Conservation (phyloP, 2,797 vertebrate species). For the Orientallactaga sibirica region DNA sequence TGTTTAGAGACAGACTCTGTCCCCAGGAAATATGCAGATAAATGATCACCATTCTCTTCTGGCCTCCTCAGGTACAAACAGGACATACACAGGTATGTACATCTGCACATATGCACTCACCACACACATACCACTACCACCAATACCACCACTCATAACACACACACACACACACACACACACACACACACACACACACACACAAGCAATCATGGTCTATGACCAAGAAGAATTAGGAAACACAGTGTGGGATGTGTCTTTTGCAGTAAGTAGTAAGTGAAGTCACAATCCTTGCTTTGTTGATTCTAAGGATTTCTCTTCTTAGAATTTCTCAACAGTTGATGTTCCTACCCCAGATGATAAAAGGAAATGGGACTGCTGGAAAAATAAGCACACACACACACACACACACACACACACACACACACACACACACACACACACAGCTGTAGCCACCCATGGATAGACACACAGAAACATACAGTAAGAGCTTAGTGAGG, state of each 20-base stretch:
- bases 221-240: constrained; percentile 25
- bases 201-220: neutral
- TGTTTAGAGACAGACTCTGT: too few species aligned
- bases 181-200: neutral
- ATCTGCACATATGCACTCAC: neutral
- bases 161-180: too few species aligned
- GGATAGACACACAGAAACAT: neutral
- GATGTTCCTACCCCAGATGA: neutral
- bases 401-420: neutral
- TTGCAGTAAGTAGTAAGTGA: constrained; percentile 1
- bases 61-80: too few species aligned
- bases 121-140: too few species aligned
- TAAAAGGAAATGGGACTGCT: constrained; percentile 33
- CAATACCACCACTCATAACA: too few species aligned
- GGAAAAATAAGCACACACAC: neutral
- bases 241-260: neutral
- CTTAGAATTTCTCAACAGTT: constrained; percentile 2
- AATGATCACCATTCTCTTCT: too few species aligned
- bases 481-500: neutral
- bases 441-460: neutral
- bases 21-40: too few species aligned
- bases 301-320: constrained; percentile 27
- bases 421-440: accelerated
- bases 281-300: neutral
- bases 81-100: too few species aligned